A percentile compares a stretch with the other conserved stretches of the same genome.
Evolutionary conservation across 1,140 invertebrate species (phyloP).

Genomic region (Holcopasites calliopsidis): DNA sequence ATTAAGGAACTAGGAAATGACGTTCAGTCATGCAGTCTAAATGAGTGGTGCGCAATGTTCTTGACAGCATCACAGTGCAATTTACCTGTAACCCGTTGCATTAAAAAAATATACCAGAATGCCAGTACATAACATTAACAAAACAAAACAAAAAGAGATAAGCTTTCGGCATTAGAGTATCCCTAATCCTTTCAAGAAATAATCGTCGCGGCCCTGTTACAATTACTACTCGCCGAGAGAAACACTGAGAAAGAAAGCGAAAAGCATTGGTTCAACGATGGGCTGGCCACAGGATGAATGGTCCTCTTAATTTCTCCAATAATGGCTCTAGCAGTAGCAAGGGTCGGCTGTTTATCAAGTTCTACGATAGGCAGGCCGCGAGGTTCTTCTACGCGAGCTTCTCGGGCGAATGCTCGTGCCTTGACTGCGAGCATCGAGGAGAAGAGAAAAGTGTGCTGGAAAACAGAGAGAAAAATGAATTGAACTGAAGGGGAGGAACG

Average conservation of each 20-base stretch:
- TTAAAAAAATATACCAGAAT: too few relatives aligned
- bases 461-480: neutral
- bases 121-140: too few relatives aligned
- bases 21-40: too few relatives aligned
- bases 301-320: slow-evolving; percentile 73
- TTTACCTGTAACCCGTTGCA: too few relatives aligned
- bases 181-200: too few relatives aligned
- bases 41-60: too few relatives aligned
- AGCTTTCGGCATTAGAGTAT: too few relatives aligned
- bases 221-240: slow-evolving; percentile 24
- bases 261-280: slow-evolving; percentile 25
- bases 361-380: slow-evolving; percentile 52
- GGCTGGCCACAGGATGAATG: slow-evolving; percentile 60
- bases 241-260: slow-evolving; percentile 14
- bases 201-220: slow-evolving; percentile 16
- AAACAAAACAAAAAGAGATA: too few relatives aligned
- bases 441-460: neutral
- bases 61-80: too few relatives aligned
- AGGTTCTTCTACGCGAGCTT: slow-evolving; percentile 46
- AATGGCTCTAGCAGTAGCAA: slow-evolving; percentile 59
- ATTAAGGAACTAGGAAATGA: too few relatives aligned
- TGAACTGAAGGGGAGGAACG: neutral
- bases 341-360: slow-evolving; percentile 67
- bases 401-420: slow-evolving; percentile 47
- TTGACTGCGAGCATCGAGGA: neutral